Percentiles rank a stretch among this genome's conserved stretches.
Evolutionary conservation across 2,888 invertebrate species (phyloP).

Genomic region (Netelia virgata): DNA sequence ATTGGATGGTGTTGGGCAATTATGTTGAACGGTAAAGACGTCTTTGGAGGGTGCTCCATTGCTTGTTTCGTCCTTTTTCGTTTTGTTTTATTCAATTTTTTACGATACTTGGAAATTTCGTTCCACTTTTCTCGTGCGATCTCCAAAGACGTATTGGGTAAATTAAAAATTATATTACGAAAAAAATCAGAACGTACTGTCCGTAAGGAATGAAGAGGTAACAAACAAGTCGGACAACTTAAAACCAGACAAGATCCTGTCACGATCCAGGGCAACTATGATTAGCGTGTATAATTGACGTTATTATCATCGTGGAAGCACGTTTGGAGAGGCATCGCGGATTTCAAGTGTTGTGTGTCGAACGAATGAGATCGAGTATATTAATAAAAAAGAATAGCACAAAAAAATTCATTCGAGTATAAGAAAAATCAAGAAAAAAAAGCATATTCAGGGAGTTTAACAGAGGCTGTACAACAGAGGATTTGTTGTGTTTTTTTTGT

Average conservation of each 20-base stretch:
- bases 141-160: slow-evolving; percentile 64
- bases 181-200: slow-evolving; percentile 43
- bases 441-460: slow-evolving; percentile 74
- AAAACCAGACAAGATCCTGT: slow-evolving; percentile 42
- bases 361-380: slow-evolving; percentile 41
- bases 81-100: background rate
- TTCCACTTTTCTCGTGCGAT: slow-evolving; percentile 1
- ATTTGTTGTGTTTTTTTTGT: slow-evolving; percentile 85
- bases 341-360: slow-evolving; percentile 23
- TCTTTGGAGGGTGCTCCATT: slow-evolving; percentile 49
- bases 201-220: slow-evolving; percentile 60
- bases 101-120: slow-evolving; percentile 36
- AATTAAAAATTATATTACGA: slow-evolving; percentile 30
- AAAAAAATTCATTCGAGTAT: slow-evolving; percentile 46
- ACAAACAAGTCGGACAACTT: slow-evolving; percentile 46
- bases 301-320: slow-evolving; percentile 58
- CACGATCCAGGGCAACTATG: slow-evolving; percentile 38
- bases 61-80: background rate
- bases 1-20: slow-evolving; percentile 81
- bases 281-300: slow-evolving; percentile 24
- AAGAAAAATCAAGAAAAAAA: slow-evolving; percentile 52
- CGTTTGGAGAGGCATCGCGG: slow-evolving; percentile 13
- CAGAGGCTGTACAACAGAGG: slow-evolving; percentile 83
- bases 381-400: slow-evolving; percentile 50
- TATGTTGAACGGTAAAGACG: slow-evolving; percentile 62